Percentiles rank a stretch among this genome's conserved stretches.
Conservation (phyloP, 1,140 invertebrate genomes). For the Bombus fervidus region DNA sequence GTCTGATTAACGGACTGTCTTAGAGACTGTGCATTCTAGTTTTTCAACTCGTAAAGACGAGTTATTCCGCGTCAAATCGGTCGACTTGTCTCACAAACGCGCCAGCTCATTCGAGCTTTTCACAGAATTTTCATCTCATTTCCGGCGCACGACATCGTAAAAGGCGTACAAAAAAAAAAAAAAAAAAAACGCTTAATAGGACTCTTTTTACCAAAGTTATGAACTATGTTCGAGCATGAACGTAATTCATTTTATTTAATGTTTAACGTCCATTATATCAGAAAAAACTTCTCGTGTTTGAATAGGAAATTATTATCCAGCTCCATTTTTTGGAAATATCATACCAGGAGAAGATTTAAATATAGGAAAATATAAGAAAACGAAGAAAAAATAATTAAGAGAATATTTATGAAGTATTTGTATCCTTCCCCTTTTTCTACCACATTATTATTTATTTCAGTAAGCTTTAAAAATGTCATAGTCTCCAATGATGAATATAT, state of each 20-base stretch:
- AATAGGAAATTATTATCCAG: not conserved
- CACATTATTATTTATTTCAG: too few relatives aligned
- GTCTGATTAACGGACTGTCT: conserved; percentile 36
- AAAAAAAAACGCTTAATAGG: not conserved
- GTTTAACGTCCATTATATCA: not conserved
- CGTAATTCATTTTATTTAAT: not conserved
- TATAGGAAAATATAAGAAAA: too few relatives aligned
- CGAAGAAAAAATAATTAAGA: too few relatives aligned
- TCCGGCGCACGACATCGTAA: not conserved
- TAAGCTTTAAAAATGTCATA: too few relatives aligned
- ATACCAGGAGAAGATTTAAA: too few relatives aligned
- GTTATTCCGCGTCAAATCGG: conserved; percentile 12
- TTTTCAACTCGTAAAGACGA: not conserved
- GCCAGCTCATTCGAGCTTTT: too few relatives aligned
- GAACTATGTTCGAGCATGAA: not conserved
- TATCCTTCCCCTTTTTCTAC: too few relatives aligned
- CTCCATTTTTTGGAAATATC: too few relatives aligned
- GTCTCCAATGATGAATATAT: too few relatives aligned
- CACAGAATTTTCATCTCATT: not conserved
- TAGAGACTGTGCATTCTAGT: not conserved
- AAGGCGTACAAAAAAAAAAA: not conserved
- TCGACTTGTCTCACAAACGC: not conserved
- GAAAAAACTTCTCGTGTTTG: not conserved
- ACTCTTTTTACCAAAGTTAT: too few relatives aligned
- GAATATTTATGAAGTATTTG: too few relatives aligned